These are phyloP conservation scores for Mesocentrotus franciscanus DNA, from an alignment of 53 echinoderm and acorn worm species.

Conservation along the genomic window DNA sequence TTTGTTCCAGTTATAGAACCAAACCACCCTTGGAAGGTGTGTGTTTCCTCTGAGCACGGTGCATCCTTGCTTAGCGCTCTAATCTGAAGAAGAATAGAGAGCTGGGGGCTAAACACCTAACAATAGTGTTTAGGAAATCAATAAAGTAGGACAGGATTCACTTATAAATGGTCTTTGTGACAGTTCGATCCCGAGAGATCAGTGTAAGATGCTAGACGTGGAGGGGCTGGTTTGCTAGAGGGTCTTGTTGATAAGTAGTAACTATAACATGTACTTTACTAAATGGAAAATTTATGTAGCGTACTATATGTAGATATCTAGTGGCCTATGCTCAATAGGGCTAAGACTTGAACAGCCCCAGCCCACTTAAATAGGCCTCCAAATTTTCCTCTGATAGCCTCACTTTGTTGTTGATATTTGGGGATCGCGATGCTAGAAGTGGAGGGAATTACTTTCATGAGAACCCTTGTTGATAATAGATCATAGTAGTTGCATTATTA, in stretches of 20 bases:
- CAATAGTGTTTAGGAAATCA: conserved; percentile 23
- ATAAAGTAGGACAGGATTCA: neutral
- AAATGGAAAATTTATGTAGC: too few species aligned
- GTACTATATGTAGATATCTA: too few species aligned
- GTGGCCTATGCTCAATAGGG: too few species aligned
- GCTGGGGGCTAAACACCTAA: neutral
- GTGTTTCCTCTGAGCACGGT: neutral
- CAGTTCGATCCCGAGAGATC: neutral
- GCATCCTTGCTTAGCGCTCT: conserved; percentile 25
- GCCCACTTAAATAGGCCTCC: too few species aligned
- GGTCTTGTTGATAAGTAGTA: neutral
- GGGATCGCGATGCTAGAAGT: neutral
- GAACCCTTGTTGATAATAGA: neutral
- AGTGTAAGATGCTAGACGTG: neutral
- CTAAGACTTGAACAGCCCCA: too few species aligned
- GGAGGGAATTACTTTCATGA: neutral
- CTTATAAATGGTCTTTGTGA: conserved; percentile 30
- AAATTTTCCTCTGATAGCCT: too few species aligned
- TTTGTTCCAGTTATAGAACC: neutral
- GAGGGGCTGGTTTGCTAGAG: neutral
- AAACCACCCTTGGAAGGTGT: neutral
- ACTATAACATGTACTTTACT: too few species aligned
- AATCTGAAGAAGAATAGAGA: conserved; percentile 11
- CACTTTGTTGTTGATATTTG: too few species aligned
- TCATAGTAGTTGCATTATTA: neutral